Evolutionary conservation across 1,140 invertebrate species (phyloP).

Genomic region (Drosophila funebris): DNA sequence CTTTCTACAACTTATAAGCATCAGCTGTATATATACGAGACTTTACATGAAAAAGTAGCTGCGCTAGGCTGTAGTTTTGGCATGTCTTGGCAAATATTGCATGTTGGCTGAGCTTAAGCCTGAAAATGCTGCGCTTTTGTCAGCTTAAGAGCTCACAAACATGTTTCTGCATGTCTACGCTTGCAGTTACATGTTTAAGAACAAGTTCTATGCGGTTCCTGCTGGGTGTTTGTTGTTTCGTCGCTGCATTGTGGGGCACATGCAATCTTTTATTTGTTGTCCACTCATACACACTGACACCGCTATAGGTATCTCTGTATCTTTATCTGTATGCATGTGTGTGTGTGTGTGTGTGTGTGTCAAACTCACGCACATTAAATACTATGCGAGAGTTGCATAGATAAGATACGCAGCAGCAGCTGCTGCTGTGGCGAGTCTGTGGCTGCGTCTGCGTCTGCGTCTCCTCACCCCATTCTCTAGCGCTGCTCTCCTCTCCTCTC

Average conservation of each 20-base stretch:
- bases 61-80: too few relatives aligned
- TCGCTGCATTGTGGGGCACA: slow-evolving; percentile 75
- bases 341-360: slow-evolving; percentile 34
- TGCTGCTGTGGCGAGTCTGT: slow-evolving; percentile 10
- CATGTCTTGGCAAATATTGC: too few relatives aligned
- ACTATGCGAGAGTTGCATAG: slow-evolving; percentile 77
- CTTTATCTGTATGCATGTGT: slow-evolving; percentile 12
- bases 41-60: too few relatives aligned
- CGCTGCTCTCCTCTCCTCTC: neutral
- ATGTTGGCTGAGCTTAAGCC: too few relatives aligned
- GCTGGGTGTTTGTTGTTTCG: slow-evolving; percentile 46
- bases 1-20: too few relatives aligned
- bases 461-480: too few relatives aligned
- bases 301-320: slow-evolving; percentile 13
- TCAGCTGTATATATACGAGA: too few relatives aligned
- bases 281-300: slow-evolving; percentile 15
- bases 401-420: slow-evolving; percentile 77
- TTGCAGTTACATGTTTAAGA: neutral
- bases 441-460: neutral
- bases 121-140: neutral
- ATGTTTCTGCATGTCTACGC: neutral
- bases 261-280: slow-evolving; percentile 77
- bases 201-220: slow-evolving; percentile 7
- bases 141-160: neutral
- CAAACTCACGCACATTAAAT: slow-evolving; percentile 71